phyloP scores from a whole-genome alignment of 2,888 invertebrate species.

The Callimorpha dominula region DNA sequence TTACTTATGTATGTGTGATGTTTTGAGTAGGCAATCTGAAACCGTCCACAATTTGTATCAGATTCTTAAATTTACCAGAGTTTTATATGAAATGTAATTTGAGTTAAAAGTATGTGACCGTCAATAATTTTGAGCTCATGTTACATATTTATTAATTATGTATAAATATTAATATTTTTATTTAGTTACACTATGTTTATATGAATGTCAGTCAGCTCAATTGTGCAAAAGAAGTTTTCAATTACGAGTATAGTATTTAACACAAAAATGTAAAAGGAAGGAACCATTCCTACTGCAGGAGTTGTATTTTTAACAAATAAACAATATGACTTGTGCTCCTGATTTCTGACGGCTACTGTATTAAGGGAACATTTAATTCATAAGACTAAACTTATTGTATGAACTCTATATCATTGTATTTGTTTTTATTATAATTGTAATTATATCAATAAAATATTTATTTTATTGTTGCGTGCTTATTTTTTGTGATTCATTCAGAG shows the following conservation, averaged over 20 bases:
- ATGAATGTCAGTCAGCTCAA: not conserved
- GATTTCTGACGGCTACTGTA: not conserved
- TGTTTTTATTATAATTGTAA: conserved; percentile 32
- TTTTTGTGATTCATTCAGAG: conserved; percentile 3
- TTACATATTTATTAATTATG: not conserved
- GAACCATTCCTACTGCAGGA: too few species aligned
- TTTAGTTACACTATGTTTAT: not conserved
- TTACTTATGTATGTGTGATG: not conserved
- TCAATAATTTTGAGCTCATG: not conserved
- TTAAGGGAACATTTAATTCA: conserved; percentile 5
- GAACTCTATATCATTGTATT: conserved; percentile 26
- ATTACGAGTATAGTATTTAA: not conserved
- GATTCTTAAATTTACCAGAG: conserved; percentile 16
- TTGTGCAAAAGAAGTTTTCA: not conserved
- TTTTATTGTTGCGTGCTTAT: conserved; percentile 29
- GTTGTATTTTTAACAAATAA: not conserved
- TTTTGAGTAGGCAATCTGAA: not conserved
- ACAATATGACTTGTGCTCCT: not conserved
- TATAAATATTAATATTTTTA: not conserved
- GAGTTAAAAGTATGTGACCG: not conserved
- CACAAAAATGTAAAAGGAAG: not conserved
- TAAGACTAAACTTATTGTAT: conserved; percentile 12
- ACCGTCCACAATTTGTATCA: conserved; percentile 15
- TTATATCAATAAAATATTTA: conserved; percentile 47
- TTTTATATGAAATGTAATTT: not conserved